Evolutionary conservation across 1,140 invertebrate species (phyloP).

Genomic region (Saccostrea glomerata): DNA sequence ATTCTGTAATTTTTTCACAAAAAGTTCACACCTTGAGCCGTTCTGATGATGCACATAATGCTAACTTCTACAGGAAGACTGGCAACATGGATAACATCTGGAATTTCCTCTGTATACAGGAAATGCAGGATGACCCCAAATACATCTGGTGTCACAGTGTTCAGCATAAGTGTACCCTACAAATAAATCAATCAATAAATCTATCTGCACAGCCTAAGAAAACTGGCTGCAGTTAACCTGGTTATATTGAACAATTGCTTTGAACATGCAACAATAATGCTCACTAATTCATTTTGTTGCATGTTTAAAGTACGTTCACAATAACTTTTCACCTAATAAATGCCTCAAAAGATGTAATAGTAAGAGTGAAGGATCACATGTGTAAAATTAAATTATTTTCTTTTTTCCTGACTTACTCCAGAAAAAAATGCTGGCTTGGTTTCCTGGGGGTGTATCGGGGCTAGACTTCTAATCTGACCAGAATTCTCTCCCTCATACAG

Average conservation of each 20-base stretch:
- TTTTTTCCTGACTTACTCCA: neutral
- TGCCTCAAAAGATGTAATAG: too few relatives aligned
- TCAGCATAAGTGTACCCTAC: neutral
- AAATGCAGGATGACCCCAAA: slow-evolving; percentile 10
- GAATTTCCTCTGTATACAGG: neutral
- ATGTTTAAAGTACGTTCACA: too few relatives aligned
- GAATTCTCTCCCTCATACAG: neutral
- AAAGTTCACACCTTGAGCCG: neutral
- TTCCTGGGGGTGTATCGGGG: neutral
- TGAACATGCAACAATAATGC: too few relatives aligned
- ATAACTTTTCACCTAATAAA: too few relatives aligned
- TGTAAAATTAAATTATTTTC: neutral
- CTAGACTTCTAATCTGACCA: neutral
- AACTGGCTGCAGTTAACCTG: too few relatives aligned
- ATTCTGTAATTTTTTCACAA: neutral
- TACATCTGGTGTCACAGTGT: slow-evolving; percentile 5
- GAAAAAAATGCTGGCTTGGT: neutral
- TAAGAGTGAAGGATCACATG: too few relatives aligned
- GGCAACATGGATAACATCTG: neutral
- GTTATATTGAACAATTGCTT: too few relatives aligned
- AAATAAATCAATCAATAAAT: neutral
- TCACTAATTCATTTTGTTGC: too few relatives aligned
- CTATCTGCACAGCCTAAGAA: neutral
- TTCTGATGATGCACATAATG: neutral
- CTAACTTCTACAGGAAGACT: neutral